Evolutionary conservation across 2,113 vertebrate species (phyloP).

Genomic region (Turnix velox): DNA sequence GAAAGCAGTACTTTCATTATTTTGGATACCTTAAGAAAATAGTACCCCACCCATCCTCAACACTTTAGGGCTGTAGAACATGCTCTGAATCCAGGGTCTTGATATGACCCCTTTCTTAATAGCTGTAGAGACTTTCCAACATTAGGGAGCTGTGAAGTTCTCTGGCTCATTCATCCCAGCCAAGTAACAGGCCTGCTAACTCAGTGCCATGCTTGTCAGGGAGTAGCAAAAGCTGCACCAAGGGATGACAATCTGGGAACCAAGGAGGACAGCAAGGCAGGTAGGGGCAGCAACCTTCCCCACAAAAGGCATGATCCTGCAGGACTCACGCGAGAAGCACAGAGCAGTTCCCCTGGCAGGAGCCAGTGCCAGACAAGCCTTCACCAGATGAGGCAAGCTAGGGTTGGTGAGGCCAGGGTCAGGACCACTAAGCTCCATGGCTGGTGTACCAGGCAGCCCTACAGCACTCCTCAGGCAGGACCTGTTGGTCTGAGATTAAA

Average conservation of each 20-base stretch:
- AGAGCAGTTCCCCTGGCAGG: neutral
- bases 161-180: neutral
- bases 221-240: neutral
- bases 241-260: neutral
- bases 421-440: neutral
- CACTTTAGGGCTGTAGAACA: neutral
- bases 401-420: neutral
- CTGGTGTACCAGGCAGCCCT: neutral
- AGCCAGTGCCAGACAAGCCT: neutral
- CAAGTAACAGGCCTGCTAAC: neutral
- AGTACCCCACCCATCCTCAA: neutral
- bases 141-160: neutral
- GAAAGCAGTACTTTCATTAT: neutral
- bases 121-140: neutral
- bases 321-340: neutral
- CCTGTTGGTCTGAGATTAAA: neutral
- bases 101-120: neutral
- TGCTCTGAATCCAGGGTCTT: neutral
- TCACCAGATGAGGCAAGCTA: fast-evolving
- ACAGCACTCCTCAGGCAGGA: neutral
- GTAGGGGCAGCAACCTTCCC: neutral
- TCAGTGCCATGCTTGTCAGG: neutral
- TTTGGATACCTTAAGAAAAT: neutral
- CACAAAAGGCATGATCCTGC: fast-evolving
- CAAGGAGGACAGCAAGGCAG: neutral